Base-by-base conservation (phyloP, 2,113 vertebrate genomes). In the Panthera leo region DNA sequence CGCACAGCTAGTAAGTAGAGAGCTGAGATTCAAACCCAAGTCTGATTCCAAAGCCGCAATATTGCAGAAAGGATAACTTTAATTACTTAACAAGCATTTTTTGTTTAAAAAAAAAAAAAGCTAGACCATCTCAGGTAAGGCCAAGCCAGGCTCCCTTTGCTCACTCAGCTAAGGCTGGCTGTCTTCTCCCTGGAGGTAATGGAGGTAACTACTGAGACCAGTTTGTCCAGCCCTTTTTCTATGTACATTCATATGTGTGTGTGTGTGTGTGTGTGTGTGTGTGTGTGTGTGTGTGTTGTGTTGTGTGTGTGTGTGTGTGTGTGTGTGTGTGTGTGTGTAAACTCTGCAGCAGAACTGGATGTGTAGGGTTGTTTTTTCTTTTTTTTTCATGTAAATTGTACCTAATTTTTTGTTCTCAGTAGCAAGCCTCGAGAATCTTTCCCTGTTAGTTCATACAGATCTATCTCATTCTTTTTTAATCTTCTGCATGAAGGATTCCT, bases 401-500 rank as follows among this genome's bases (percentile, higher is more conserved):
- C 34, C 71, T 8, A 16, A 27, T 31, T 48, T 89, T 45, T 70
- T 75, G 29, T 78, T n/a, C n/a, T 61, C 48, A 29, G 79, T 4
- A 36, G 70, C 16, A 23, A 67, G 75, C 55, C 70, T 15, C 7
- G 7, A 31, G 71, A 65, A 19, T 65, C 88, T 18, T 36, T 9
- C 48, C 80, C 55, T 3, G 2, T 23, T 3, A 7, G 78, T 25
- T 63, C 79, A 27, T 1, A 31, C 36, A 53, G 8, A 65, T 19
- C 51, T 42, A 65, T 63, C 45, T 87, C 15, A 5, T 70, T 89
- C 79, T 34, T 84, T 84, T 93, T 36, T 36, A 1, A 78, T 79
- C 80, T 90, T 87, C 95, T 16, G 53, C 80, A 16, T 11, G n/a
- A 90, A 27, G 53, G 68, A 58, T 21, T 85, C 75, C 68, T 96